Base-by-base conservation (phyloP, 1,140 invertebrate species). In the Campoletis sonorensis region DNA sequence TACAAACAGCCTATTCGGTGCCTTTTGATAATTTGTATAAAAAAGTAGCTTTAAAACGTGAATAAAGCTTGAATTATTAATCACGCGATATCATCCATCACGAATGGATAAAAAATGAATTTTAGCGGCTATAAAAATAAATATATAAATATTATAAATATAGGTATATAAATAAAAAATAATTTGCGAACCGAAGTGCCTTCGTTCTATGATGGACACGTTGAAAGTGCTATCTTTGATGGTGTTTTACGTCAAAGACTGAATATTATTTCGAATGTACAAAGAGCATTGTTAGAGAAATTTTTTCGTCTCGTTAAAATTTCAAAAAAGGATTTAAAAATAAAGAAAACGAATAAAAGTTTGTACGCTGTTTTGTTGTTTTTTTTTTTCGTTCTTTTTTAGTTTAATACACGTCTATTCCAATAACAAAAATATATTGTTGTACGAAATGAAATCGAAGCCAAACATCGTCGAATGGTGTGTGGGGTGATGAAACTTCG, bases 391-490 rank as follows among this genome's bases (percentile, higher is more conserved):
- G 26, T 27, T 70, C 33, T 72, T 72, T 49, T 73, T 45, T 51
- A 49, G 37, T 73, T 49, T n/a, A 73, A 73, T 87, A 87, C 80
- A 86, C 83, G 73, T 86, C 85, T 86, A 86, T 87, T 87, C 79
- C 82, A 86, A 84, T 85, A 87, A 86, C 82, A 86, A 87, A 87
- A 86, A 87, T 87, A 87, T 87, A 87, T 87, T 84, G 86, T 86
- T 72, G 83, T 86, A 84, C 86, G 83, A 86, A 86, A 85, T 82
- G 73, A 85, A 87, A 84, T 86, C 83, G 40, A 86, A 84, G 83
- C 81, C 83, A 83, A 81, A 58, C 21, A 58, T 86, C 80, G 80
- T 83, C 83, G 71, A 73, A 11, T 73, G 33, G 71, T 33, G 21
- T 33, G 21, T 45, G 33, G 40, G 30, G 61, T 15, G 61, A 67